phyloP scores from a whole-genome alignment of 1,140 invertebrate species.

The Platyscapa corneri region DNA sequence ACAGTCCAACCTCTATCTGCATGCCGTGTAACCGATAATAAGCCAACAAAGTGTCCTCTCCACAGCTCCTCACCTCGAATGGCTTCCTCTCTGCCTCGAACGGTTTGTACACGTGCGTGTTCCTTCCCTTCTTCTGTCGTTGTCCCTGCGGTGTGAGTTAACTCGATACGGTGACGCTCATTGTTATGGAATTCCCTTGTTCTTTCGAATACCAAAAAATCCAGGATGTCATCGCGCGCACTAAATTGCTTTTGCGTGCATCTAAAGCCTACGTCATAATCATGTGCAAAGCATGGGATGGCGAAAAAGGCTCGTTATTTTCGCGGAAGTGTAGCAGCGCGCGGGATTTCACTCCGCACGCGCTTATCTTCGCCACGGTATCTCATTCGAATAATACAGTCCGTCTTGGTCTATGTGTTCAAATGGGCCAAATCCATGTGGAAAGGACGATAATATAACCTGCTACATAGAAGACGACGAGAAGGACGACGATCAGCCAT shows the following conservation, averaged over 20 bases:
- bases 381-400: neutral
- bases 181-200: too few species aligned
- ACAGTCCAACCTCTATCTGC: constrained; percentile 60
- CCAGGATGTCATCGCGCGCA: neutral
- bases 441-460: neutral
- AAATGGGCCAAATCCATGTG: neutral
- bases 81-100: neutral
- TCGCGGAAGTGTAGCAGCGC: too few species aligned
- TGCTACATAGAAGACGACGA: neutral
- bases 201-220: neutral
- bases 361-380: too few species aligned
- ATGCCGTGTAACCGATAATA: constrained; percentile 70
- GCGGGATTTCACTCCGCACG: too few species aligned
- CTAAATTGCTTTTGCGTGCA: too few species aligned
- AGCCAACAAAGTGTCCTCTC: constrained; percentile 64
- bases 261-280: too few species aligned
- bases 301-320: too few species aligned
- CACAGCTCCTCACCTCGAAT: constrained; percentile 50
- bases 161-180: too few species aligned
- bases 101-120: neutral
- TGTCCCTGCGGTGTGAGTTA: neutral
- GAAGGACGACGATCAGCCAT: constrained; percentile 62
- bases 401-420: neutral
- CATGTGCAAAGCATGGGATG: too few species aligned
- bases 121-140: neutral